phyloP scores from a whole-genome alignment of 2,113 vertebrate species.

The Asarcornis scutulata region DNA sequence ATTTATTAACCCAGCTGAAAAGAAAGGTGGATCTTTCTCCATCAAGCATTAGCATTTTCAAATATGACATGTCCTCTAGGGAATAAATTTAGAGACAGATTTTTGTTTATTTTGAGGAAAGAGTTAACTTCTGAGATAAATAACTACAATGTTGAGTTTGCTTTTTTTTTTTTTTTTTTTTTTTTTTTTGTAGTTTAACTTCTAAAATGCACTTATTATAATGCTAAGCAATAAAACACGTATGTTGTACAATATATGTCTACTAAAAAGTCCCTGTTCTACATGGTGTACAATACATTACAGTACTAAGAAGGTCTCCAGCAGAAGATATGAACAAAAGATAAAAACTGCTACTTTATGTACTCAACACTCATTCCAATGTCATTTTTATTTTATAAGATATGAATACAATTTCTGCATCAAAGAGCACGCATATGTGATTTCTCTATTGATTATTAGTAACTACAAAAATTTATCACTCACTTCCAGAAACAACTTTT shows the following conservation, averaged over 20 bases:
- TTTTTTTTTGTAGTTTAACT: background rate
- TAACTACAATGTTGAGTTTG: background rate
- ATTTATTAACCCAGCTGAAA: conserved; percentile 19
- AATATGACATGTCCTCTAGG: background rate
- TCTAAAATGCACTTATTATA: background rate
- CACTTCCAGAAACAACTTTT: background rate
- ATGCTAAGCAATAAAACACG: background rate
- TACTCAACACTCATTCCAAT: background rate
- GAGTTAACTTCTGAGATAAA: conserved; percentile 15
- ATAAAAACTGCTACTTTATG: background rate
- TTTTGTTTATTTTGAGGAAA: background rate
- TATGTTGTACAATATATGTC: background rate
- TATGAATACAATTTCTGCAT: background rate
- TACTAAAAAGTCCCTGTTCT: background rate
- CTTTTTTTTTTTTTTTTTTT: background rate
- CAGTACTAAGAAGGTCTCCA: background rate
- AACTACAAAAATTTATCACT: conserved; percentile 4
- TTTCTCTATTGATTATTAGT: background rate
- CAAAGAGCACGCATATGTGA: background rate
- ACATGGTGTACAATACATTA: background rate
- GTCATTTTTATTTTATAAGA: background rate
- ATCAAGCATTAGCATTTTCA: background rate
- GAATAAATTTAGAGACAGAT: background rate
- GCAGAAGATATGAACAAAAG: background rate
- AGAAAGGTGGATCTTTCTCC: background rate